Conservation (phyloP, 2,113 vertebrate genomes). For the Mesitornis unicolor region DNA sequence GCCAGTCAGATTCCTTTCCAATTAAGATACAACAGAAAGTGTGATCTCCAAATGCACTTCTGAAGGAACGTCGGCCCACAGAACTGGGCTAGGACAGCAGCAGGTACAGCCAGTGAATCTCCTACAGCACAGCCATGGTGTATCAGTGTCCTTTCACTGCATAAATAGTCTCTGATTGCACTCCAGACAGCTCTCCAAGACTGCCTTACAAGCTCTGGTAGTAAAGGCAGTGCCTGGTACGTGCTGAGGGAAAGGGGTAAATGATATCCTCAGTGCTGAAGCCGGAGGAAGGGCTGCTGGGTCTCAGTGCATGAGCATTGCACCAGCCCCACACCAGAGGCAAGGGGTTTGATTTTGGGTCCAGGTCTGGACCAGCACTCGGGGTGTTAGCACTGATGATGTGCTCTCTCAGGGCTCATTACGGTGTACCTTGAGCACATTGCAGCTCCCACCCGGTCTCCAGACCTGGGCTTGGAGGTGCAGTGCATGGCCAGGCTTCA, state of each 20-base stretch:
- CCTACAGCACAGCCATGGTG: background rate
- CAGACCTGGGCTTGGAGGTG: background rate
- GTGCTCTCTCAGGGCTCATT: background rate
- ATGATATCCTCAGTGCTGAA: background rate
- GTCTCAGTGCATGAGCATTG: background rate
- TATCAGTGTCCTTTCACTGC: fast-evolving
- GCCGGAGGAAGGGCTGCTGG: no score
- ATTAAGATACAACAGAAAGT: background rate
- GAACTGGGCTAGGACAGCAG: background rate
- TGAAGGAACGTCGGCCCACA: background rate
- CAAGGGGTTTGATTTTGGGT: background rate
- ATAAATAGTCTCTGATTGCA: background rate
- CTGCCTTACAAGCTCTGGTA: background rate
- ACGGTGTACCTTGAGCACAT: background rate
- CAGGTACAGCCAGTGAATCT: background rate
- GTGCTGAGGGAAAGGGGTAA: background rate
- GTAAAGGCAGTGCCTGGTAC: background rate
- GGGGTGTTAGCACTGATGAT: fast-evolving
- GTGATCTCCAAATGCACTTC: background rate
- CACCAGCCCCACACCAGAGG: background rate
- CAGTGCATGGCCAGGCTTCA: no score
- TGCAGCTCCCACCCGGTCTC: background rate
- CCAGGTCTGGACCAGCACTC: background rate
- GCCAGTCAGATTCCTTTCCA: background rate
- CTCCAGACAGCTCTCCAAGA: background rate